Percentiles rank a stretch among this genome's conserved stretches.
These are phyloP conservation scores for Bilobella aurantiaca DNA, from an alignment of 1,140 invertebrate genomes.

Conservation along the genomic window DNA sequence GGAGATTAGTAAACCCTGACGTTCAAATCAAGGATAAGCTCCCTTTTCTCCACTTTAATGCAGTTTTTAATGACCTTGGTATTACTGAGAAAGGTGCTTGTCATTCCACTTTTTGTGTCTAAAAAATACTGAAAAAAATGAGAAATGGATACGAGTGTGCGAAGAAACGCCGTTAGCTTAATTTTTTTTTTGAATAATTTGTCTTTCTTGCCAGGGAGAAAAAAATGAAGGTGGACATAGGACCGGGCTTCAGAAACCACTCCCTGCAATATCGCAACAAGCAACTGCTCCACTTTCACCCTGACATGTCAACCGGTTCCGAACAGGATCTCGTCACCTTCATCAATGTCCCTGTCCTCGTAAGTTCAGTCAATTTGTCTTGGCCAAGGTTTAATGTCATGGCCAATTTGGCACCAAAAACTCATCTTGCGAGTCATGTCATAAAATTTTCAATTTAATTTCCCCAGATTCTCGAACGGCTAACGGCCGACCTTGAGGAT, in stretches of 20 bases:
- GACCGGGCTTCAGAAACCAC: not conserved
- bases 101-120: too few relatives aligned
- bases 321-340: conserved; percentile 10
- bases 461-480: not conserved
- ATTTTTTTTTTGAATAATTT: not conserved
- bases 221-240: not conserved
- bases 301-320: conserved; percentile 1
- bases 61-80: too few relatives aligned
- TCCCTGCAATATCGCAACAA: not conserved
- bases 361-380: not conserved
- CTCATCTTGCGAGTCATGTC: not conserved
- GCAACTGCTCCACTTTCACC: not conserved
- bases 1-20: too few relatives aligned
- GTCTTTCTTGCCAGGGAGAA: conserved; percentile 5
- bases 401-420: not conserved
- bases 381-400: not conserved
- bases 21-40: too few relatives aligned
- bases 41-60: too few relatives aligned
- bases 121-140: too few relatives aligned
- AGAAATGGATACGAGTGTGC: too few relatives aligned
- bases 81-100: too few relatives aligned
- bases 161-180: not conserved
- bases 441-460: not conserved
- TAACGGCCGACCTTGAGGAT: not conserved
- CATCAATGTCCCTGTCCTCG: conserved; percentile 9